Percentiles rank a stretch among this genome's conserved stretches.
Evolutionary conservation across 2,888 invertebrate genomes (phyloP).

Genomic region (Malthinus seriepunctatus): DNA sequence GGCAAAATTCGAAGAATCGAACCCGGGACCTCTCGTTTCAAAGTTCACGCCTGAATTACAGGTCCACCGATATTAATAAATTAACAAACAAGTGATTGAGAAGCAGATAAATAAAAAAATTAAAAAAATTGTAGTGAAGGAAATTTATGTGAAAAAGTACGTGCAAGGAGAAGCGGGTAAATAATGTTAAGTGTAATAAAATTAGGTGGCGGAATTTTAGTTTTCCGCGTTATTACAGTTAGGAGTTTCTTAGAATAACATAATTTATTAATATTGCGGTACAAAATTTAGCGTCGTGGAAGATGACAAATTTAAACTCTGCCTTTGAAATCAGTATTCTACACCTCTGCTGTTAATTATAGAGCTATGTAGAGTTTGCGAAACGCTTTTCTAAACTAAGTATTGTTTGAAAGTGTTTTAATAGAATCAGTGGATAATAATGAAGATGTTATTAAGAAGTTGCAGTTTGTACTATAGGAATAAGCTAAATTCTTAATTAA

Average conservation of each 20-base stretch:
- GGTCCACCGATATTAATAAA: no score
- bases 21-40: no score
- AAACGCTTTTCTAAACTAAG: slow-evolving; percentile 18
- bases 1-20: no score
- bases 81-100: no score
- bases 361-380: slow-evolving; percentile 10
- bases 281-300: slow-evolving; percentile 4
- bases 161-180: no score
- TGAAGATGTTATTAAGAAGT: slow-evolving; percentile 44
- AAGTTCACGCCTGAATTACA: no score
- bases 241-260: slow-evolving; percentile 11
- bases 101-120: no score
- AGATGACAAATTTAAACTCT: slow-evolving; percentile 9
- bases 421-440: slow-evolving; percentile 30
- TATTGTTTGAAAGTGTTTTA: slow-evolving; percentile 21
- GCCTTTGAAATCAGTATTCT: slow-evolving; percentile 18
- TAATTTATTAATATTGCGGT: slow-evolving; percentile 15
- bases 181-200: no score
- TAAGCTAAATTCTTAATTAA: slow-evolving; percentile 49
- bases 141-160: no score
- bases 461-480: slow-evolving; percentile 45
- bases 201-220: no score
- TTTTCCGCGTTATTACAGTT: no score
- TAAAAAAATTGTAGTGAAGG: no score
- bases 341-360: slow-evolving; percentile 18